phyloP scores from a whole-genome alignment of 2,888 invertebrate species.

The Microplitis manilae region DNA sequence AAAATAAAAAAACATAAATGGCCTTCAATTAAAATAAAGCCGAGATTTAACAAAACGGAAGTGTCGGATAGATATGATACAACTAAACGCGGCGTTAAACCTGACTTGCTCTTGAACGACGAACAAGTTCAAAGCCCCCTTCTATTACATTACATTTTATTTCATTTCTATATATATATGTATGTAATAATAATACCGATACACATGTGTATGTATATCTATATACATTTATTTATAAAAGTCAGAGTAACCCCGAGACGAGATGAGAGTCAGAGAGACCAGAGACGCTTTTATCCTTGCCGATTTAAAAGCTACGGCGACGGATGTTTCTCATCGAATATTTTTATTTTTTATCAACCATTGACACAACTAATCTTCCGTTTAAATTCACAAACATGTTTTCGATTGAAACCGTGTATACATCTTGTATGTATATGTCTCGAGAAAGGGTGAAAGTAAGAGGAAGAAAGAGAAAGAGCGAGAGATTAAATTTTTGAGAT shows the following conservation, averaged over 20 bases:
- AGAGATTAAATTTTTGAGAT: neutral
- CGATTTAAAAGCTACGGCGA: constrained; percentile 24
- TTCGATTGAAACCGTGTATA: neutral
- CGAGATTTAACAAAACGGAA: constrained; percentile 21
- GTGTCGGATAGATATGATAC: constrained; percentile 11
- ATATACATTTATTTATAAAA: neutral
- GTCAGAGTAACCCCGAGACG: constrained; percentile 19
- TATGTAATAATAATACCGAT: neutral
- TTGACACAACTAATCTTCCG: constrained; percentile 41
- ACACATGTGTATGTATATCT: neutral
- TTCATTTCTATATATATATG: neutral
- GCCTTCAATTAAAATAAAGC: constrained; percentile 23
- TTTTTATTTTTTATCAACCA: constrained; percentile 41
- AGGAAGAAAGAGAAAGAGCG: neutral
- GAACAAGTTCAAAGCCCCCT: constrained; percentile 38
- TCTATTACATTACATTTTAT: constrained; percentile 3
- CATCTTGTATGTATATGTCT: neutral
- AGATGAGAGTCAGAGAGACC: neutral
- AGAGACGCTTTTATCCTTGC: constrained; percentile 28
- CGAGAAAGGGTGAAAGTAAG: neutral
- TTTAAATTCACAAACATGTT: constrained; percentile 42
- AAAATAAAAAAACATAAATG: neutral
- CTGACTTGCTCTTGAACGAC: constrained; percentile 17
- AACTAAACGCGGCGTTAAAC: constrained; percentile 15
- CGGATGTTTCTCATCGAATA: constrained; percentile 41